Percentiles rank a stretch among this genome's conserved stretches.
phyloP scores from a whole-genome alignment of 2,888 invertebrate species.

The Melipona beecheii region DNA sequence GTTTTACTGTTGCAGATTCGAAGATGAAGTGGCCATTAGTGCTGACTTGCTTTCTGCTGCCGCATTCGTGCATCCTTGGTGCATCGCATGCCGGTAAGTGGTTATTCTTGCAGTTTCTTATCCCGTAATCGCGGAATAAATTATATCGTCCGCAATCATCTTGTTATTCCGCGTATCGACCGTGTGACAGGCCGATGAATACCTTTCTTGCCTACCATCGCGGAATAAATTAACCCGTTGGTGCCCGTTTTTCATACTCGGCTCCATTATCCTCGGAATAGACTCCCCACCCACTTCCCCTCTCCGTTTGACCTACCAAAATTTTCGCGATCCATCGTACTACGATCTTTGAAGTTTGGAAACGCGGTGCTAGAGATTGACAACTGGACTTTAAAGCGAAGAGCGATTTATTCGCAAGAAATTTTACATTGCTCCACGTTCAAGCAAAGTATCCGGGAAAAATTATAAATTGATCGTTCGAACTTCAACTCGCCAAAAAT shows the following conservation, averaged over 20 bases:
- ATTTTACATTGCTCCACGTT: no score
- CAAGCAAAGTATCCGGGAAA: no score
- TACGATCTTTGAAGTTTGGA: neutral
- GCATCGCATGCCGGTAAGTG: constrained; percentile 77
- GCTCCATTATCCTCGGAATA: constrained; percentile 5
- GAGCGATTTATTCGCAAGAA: no score
- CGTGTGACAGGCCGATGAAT: constrained; percentile 39
- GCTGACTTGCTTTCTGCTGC: constrained; percentile 77
- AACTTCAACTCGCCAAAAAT: neutral
- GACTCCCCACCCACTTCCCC: neutral
- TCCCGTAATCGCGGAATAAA: constrained; percentile 41
- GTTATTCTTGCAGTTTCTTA: constrained; percentile 41
- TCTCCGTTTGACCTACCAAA: neutral
- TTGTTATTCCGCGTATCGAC: constrained; percentile 44
- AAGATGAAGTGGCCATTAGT: constrained; percentile 82
- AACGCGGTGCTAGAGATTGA: no score
- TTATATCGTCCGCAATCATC: constrained; percentile 48
- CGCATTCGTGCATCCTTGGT: constrained; percentile 77
- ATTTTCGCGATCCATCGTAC: no score
- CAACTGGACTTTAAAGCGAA: no score
- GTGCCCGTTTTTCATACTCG: neutral
- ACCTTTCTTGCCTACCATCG: constrained; percentile 11
- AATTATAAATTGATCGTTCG: no score
- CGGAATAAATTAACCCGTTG: constrained; percentile 11
- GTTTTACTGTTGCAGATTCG: constrained; percentile 61